Base-by-base conservation (phyloP, 2,888 invertebrate genomes). In the Drosophila fungiperda region DNA sequence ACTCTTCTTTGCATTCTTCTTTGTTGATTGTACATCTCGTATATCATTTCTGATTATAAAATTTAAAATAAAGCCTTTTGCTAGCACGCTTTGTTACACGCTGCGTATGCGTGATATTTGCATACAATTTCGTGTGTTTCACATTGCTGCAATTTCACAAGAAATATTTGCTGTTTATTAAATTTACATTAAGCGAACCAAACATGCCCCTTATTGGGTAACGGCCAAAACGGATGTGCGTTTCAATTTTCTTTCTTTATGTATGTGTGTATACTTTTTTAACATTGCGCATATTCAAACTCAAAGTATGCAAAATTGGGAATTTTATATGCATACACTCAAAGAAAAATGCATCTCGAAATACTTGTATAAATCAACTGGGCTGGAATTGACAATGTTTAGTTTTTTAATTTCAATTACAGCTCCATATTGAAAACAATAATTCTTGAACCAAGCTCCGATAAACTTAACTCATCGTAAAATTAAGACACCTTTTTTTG, bases 141-240 rank as follows among this genome's bases (percentile, higher is more conserved):
- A 58, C 50, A 38, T 66, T 40, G 26, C n/a, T 36, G 60, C 45
- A 35, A 55, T 53, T 29, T 35, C 57, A 15, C 49, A n/a, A 38
- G 49, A 64, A 80, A 78, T 80, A 66, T 68, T 68, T 73, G 58
- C 53, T 73, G 49, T 53, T 78, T 79, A 77, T 79, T 80, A 64
- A 73, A 73, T 68, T 26, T 35, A 61, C 64, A 81, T 81, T 72
- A 64, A 58, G 45, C 45, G 40, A 50, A 40, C 38, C 40, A 32
- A 29, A n/a, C 35, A 40, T 45, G 38, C 29, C 38, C 12, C n/a
- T 17, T 17, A 36, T 60, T 78, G 69, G 72, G 70, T n/a, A 40
- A 20, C 2, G 42, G 68, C 64, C 78, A 81, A 81, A 77, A 42
- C 78, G 79, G 78, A 79, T 79, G 82, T 79, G 73, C 73, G 77